phyloP scores from a whole-genome alignment of 2,888 invertebrate genomes.

The Hypomecis atomaria region DNA sequence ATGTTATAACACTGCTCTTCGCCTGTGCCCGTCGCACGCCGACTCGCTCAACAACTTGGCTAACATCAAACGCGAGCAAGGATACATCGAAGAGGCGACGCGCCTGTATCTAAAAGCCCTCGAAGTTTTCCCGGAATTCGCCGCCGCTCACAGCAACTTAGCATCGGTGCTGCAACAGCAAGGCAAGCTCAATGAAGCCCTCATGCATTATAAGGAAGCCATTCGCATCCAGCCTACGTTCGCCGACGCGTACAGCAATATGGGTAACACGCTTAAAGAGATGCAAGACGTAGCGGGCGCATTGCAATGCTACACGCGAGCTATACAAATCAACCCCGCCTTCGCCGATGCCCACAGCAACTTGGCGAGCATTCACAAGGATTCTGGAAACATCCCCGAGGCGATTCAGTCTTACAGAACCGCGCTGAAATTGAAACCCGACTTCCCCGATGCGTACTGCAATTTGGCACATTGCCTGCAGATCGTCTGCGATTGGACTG shows the following conservation, averaged over 20 bases:
- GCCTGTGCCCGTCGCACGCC: slow-evolving; percentile 98
- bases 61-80: slow-evolving; percentile 99
- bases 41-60: slow-evolving; percentile 99
- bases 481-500: slow-evolving; percentile 99
- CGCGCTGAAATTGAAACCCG: slow-evolving; percentile 98
- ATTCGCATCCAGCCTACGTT: slow-evolving; percentile 99
- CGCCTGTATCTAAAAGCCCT: slow-evolving; percentile 96
- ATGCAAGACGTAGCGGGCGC: slow-evolving; percentile 99
- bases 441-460: slow-evolving; percentile 99
- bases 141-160: slow-evolving; percentile 99
- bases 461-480: slow-evolving; percentile 99
- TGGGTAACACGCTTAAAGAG: slow-evolving; percentile 99
- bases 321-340: slow-evolving; percentile 99
- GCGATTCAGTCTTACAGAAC: slow-evolving; percentile 99
- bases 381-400: slow-evolving; percentile 99
- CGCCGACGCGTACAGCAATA: slow-evolving; percentile 99
- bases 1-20: slow-evolving; percentile 98
- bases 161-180: slow-evolving; percentile 99
- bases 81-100: slow-evolving; percentile 99
- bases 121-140: slow-evolving; percentile 99
- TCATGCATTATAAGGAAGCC: slow-evolving; percentile 99
- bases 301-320: slow-evolving; percentile 98
- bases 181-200: slow-evolving; percentile 97
- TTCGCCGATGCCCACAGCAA: slow-evolving; percentile 99
- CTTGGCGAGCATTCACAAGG: slow-evolving; percentile 99